Conservation (phyloP, 92 coral and sea anemone species). For the Bergia sp. region DNA sequence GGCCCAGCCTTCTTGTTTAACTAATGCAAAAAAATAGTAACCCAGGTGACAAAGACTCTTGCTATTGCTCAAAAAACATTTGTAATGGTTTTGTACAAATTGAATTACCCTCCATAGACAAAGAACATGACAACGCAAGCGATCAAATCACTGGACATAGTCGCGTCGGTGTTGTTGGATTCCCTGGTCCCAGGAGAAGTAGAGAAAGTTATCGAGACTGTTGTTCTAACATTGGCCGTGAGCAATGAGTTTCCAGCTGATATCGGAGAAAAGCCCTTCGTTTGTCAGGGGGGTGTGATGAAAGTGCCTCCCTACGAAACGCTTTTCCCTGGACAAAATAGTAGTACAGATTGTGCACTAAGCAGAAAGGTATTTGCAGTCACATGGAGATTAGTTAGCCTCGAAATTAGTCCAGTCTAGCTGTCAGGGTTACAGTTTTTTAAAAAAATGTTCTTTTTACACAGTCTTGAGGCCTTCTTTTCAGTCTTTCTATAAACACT, state of each 20-base stretch:
- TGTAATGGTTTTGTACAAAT: background rate
- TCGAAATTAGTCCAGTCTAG: too few species aligned
- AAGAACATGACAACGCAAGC: conserved; percentile 53
- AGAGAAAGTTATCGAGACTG: conserved; percentile 32
- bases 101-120: conserved; percentile 30
- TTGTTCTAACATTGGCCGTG: conserved; percentile 42
- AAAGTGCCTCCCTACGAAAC: conserved; percentile 31
- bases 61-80: background rate
- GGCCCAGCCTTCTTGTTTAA: too few species aligned
- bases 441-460: background rate
- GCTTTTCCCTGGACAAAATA: conserved; percentile 19
- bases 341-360: conserved; percentile 5
- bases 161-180: conserved; percentile 4
- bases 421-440: background rate
- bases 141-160: conserved; percentile 35
- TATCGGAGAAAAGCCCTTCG: conserved; percentile 30
- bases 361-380: conserved; percentile 31
- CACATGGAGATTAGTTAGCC: background rate
- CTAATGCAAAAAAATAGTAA: too few species aligned
- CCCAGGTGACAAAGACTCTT: background rate
- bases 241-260: conserved; percentile 13
- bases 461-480: too few species aligned
- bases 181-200: conserved; percentile 41
- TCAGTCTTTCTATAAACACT: too few species aligned
- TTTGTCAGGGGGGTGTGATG: conserved; percentile 44